Percentiles rank a stretch among this genome's conserved stretches.
These are phyloP conservation scores for Laticauda colubrina DNA, from an alignment of 2,113 vertebrate species.

Conservation along the genomic window DNA sequence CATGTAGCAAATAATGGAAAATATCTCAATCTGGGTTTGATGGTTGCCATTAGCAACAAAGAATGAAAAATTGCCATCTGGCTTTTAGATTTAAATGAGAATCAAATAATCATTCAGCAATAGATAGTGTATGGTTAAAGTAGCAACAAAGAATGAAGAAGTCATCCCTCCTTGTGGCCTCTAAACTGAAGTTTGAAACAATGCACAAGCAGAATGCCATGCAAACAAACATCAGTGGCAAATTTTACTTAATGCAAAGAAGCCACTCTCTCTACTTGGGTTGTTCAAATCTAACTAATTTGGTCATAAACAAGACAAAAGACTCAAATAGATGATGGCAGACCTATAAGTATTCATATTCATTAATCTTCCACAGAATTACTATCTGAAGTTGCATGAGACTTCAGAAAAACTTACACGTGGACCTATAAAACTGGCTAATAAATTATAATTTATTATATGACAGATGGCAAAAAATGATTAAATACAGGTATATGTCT, in stretches of 20 bases:
- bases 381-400: neutral
- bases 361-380: slow-evolving; percentile 8
- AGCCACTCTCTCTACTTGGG: slow-evolving; percentile 35
- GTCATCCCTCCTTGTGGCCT: slow-evolving; percentile 70
- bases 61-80: slow-evolving; percentile 80
- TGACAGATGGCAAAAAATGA: neutral
- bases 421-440: neutral
- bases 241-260: slow-evolving; percentile 37
- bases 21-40: slow-evolving; percentile 69
- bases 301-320: slow-evolving; percentile 39
- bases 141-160: slow-evolving; percentile 6
- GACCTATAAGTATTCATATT: slow-evolving; percentile 42
- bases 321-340: slow-evolving; percentile 29
- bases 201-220: slow-evolving; percentile 42
- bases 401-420: neutral
- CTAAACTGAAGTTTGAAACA: slow-evolving; percentile 47
- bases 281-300: slow-evolving; percentile 34
- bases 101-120: slow-evolving; percentile 82
- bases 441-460: neutral
- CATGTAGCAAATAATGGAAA: slow-evolving; percentile 56
- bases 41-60: slow-evolving; percentile 80
- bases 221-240: slow-evolving; percentile 41
- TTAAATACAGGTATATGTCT: neutral
- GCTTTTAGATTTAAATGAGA: slow-evolving; percentile 75
- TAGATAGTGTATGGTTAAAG: slow-evolving; percentile 68